Evolutionary conservation across 2,113 vertebrate genomes (phyloP).

Genomic region (Anser cygnoides): DNA sequence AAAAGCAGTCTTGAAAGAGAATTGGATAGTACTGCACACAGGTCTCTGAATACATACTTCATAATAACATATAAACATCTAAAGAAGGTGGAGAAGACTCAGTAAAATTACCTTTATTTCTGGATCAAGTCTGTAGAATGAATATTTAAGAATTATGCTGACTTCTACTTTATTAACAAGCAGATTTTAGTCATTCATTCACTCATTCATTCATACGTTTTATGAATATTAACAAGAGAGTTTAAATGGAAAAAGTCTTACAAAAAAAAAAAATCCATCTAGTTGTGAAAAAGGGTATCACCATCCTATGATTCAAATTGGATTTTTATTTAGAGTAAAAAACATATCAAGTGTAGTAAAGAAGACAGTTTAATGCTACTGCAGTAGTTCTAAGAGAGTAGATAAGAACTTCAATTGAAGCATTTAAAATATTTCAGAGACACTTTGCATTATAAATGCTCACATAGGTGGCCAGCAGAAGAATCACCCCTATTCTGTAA

Average conservation of each 20-base stretch:
- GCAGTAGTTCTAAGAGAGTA: not conserved
- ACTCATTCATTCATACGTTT: not conserved
- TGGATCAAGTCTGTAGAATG: not conserved
- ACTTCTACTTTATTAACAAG: not conserved
- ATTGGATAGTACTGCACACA: not conserved
- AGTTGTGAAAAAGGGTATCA: not conserved
- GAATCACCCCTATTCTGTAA: not conserved
- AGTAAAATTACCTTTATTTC: not conserved
- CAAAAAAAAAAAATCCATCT: not conserved
- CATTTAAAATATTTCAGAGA: constrained; percentile 11
- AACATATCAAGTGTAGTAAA: not conserved
- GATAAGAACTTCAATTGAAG: not conserved
- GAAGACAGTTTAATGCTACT: not conserved
- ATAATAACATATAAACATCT: not conserved
- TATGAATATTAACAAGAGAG: not conserved
- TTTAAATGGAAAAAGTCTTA: not conserved
- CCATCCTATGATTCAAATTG: not conserved
- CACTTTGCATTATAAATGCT: constrained; percentile 6
- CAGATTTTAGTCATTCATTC: not conserved
- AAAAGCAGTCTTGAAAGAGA: not conserved
- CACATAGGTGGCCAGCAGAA: not conserved
- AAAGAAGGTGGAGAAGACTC: not conserved
- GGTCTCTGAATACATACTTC: not conserved
- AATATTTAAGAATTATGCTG: not conserved
- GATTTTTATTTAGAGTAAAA: not conserved